phyloP scores from a whole-genome alignment of 2,113 vertebrate species.

The Amblyopsis rosae region DNA sequence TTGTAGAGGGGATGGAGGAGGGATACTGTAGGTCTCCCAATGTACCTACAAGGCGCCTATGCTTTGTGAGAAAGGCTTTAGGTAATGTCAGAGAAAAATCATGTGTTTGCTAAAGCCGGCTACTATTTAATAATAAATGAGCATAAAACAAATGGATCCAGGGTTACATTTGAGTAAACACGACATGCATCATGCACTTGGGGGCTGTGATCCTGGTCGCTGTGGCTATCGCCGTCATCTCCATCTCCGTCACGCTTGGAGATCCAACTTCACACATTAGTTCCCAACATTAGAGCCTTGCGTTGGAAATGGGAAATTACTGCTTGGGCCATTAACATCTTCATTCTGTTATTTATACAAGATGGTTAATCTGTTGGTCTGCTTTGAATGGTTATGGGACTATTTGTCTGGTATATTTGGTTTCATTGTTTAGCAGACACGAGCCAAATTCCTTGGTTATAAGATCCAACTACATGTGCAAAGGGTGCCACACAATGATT shows the following conservation, averaged over 20 bases:
- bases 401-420: too few species aligned
- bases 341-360: too few species aligned
- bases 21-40: too few species aligned
- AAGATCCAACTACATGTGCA: slow-evolving; percentile 1
- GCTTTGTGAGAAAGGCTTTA: slow-evolving; percentile 49
- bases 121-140: slow-evolving; percentile 52
- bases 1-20: too few species aligned
- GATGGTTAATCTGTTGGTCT: too few species aligned
- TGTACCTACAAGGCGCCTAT: too few species aligned
- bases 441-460: slow-evolving; percentile 9
- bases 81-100: slow-evolving; percentile 45
- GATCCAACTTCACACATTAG: slow-evolving; percentile 8
- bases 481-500: slow-evolving; percentile 1
- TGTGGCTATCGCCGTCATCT: slow-evolving; percentile 24
- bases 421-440: too few species aligned
- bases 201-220: slow-evolving; percentile 1
- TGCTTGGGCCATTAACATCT: too few species aligned
- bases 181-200: slow-evolving; percentile 14
- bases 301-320: background rate
- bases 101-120: slow-evolving; percentile 32
- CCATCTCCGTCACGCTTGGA: slow-evolving; percentile 13
- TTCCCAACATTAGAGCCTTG: slow-evolving; percentile 10
- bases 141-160: slow-evolving; percentile 57
- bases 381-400: too few species aligned
- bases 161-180: slow-evolving; percentile 50